Evolutionary conservation across 2,113 vertebrate genomes (phyloP).

Genomic region (Erythrocercus mccallii): DNA sequence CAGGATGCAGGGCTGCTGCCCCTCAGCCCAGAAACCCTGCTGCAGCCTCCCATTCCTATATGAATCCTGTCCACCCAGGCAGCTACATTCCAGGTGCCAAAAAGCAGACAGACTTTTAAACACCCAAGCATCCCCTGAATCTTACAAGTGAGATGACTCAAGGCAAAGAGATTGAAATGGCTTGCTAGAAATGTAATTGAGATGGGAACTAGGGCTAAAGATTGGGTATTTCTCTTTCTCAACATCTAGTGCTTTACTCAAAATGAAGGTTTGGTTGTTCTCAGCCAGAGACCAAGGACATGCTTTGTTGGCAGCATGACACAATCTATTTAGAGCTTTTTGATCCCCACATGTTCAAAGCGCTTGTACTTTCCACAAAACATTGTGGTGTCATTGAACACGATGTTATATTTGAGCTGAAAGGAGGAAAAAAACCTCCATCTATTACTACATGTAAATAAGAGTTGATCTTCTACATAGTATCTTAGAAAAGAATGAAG

Average conservation of each 20-base stretch:
- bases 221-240: not conserved
- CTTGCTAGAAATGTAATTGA: not conserved
- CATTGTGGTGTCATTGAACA: conserved; percentile 19
- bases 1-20: not conserved
- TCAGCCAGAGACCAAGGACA: conserved; percentile 26
- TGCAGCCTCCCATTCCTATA: not conserved
- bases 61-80: not conserved
- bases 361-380: conserved; percentile 43
- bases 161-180: not conserved
- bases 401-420: not conserved
- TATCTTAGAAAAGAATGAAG: not conserved
- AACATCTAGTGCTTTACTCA: not conserved
- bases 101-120: not conserved
- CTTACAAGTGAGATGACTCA: not conserved
- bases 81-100: not conserved
- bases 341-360: conserved; percentile 29
- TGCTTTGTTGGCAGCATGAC: conserved; percentile 1
- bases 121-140: not conserved
- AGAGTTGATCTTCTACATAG: not conserved
- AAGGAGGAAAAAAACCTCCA: not conserved
- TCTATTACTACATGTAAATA: not conserved
- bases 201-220: not conserved
- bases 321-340: conserved; percentile 21
- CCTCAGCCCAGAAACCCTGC: not conserved
- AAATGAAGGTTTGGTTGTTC: conserved; percentile 31